These are phyloP conservation scores for Strigamia crassipes DNA, from an alignment of 2,888 invertebrate species.

Conservation along the genomic window DNA sequence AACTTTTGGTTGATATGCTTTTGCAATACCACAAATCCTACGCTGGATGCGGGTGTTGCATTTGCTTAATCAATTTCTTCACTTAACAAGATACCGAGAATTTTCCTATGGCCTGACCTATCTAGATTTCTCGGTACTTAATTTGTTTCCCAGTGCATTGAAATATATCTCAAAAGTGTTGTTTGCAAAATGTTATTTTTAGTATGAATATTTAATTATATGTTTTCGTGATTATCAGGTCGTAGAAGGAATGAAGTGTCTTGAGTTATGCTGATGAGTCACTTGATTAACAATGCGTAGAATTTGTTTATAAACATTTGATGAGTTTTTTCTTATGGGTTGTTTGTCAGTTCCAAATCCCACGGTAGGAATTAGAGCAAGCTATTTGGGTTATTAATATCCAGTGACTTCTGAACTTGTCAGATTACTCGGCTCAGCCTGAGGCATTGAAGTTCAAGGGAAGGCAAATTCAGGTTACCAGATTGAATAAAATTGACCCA, in stretches of 20 bases:
- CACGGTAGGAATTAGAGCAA: not conserved
- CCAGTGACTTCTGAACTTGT: too few species aligned
- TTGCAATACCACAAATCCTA: too few species aligned
- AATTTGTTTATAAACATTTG: not conserved
- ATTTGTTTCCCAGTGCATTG: too few species aligned
- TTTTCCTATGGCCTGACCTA: too few species aligned
- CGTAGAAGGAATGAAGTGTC: not conserved
- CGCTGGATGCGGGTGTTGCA: too few species aligned
- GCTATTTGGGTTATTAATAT: not conserved
- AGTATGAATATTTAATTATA: not conserved
- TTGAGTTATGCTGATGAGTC: not conserved
- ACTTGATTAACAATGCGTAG: not conserved
- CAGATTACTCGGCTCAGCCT: not conserved
- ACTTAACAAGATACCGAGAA: too few species aligned
- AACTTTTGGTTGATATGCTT: too few species aligned
- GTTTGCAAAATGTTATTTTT: too few species aligned
- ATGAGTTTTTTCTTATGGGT: not conserved
- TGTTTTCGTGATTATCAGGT: not conserved
- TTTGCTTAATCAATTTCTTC: too few species aligned
- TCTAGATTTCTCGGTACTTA: too few species aligned
- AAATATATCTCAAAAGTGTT: too few species aligned
- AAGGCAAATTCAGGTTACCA: not conserved
- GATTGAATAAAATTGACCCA: constrained; percentile 1
- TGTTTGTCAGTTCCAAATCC: not conserved
- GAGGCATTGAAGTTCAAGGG: not conserved